These are phyloP conservation scores for Chrosomus eos DNA, from an alignment of 2,797 vertebrate species.

Conservation along the genomic window DNA sequence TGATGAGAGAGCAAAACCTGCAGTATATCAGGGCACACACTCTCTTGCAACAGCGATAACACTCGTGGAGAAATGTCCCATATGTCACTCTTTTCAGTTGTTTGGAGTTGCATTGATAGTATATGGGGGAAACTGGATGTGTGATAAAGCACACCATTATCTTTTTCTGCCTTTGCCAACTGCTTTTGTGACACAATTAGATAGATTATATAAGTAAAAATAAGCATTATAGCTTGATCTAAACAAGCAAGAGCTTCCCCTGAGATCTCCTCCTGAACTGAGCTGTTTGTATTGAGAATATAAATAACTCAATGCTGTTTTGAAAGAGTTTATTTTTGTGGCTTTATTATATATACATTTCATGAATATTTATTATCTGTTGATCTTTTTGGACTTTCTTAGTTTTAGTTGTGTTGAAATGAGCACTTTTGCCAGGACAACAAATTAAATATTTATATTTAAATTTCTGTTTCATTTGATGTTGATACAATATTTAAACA, in stretches of 20 bases:
- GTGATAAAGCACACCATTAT: slow-evolving; percentile 28
- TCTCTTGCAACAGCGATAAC: slow-evolving; percentile 33
- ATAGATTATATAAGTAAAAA: slow-evolving; percentile 30
- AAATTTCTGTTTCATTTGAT: not conserved
- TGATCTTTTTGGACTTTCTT: slow-evolving; percentile 8
- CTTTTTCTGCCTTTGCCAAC: slow-evolving; percentile 3
- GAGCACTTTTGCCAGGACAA: not conserved
- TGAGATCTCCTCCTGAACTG: slow-evolving; percentile 45
- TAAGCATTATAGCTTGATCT: slow-evolving; percentile 57
- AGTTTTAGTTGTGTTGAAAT: not conserved
- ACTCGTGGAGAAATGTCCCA: slow-evolving; percentile 10
- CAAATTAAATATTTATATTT: not conserved
- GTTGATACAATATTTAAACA: not conserved
- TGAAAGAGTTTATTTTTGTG: slow-evolving; percentile 18
- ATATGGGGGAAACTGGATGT: not conserved
- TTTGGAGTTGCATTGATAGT: slow-evolving; percentile 5
- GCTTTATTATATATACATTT: slow-evolving; percentile 25
- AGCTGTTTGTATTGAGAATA: slow-evolving; percentile 57
- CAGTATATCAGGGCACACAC: not conserved
- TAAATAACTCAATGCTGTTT: slow-evolving; percentile 41
- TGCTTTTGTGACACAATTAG: slow-evolving; percentile 19
- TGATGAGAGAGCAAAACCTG: slow-evolving; percentile 31
- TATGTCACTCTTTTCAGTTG: slow-evolving; percentile 27
- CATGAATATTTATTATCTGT: slow-evolving; percentile 3
- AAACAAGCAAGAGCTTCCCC: slow-evolving; percentile 59